These are phyloP conservation scores for Bucco capensis DNA, from an alignment of 2,113 vertebrate species.

Conservation along the genomic window DNA sequence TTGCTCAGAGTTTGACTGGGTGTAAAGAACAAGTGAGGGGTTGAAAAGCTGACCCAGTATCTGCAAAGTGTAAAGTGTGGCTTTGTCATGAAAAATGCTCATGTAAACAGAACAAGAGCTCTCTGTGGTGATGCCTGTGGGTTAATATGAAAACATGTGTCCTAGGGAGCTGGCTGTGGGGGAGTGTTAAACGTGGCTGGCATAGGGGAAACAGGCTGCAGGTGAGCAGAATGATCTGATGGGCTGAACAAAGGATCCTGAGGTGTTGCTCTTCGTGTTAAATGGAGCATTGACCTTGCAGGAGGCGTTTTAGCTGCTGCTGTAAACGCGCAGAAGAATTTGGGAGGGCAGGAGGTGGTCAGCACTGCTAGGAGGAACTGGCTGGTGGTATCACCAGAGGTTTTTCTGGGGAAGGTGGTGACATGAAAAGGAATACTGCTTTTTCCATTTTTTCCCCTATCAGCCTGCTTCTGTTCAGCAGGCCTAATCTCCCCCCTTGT, in stretches of 20 bases:
- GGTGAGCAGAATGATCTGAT: neutral
- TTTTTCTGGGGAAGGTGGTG: neutral
- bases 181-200: neutral
- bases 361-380: neutral
- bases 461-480: neutral
- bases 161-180: neutral
- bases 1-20: neutral
- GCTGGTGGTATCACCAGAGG: neutral
- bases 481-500: neutral
- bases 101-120: neutral
- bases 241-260: neutral
- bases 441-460: neutral
- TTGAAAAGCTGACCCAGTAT: neutral
- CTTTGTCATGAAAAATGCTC: neutral
- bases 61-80: neutral
- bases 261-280: no score
- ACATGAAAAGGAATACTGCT: accelerated
- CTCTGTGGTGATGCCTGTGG: neutral
- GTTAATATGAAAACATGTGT: accelerated
- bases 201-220: neutral
- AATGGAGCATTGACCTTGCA: no score
- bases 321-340: neutral
- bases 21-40: neutral
- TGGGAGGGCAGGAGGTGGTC: neutral
- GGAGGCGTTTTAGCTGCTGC: neutral